Conservation (phyloP, 1,140 invertebrate species). For the Drosophila lini region DNA sequence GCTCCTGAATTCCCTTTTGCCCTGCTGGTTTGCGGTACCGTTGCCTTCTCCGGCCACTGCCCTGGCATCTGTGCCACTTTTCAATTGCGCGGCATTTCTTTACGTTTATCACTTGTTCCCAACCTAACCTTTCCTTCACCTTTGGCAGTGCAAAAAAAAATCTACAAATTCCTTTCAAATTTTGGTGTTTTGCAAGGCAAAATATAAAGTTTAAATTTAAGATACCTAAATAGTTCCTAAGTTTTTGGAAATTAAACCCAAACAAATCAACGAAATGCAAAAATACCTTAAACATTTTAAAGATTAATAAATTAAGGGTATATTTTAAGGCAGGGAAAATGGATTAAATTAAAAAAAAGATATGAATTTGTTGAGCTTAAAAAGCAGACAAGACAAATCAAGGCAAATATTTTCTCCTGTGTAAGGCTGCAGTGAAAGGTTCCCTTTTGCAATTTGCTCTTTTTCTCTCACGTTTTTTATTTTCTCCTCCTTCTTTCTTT, state of each 20-base stretch:
- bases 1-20: constrained; percentile 26
- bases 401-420: constrained; percentile 8
- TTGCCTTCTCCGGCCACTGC: constrained; percentile 55
- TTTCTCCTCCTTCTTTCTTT: constrained; percentile 11
- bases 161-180: background rate
- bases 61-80: constrained; percentile 70
- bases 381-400: too few relatives aligned
- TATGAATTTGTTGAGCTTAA: too few relatives aligned
- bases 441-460: constrained; percentile 50
- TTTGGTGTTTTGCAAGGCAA: background rate
- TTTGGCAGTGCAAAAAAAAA: constrained; percentile 21
- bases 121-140: constrained; percentile 29
- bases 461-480: constrained; percentile 14
- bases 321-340: too few relatives aligned
- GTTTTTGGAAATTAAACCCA: background rate
- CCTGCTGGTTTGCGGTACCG: constrained; percentile 46
- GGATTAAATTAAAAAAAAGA: too few relatives aligned
- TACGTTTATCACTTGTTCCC: constrained; percentile 63
- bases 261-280: too few relatives aligned
- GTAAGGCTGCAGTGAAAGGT: constrained; percentile 67
- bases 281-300: too few relatives aligned
- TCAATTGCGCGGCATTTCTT: constrained; percentile 79
- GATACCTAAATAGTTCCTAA: background rate
- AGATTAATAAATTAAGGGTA: too few relatives aligned
- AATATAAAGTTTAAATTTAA: background rate